Evolutionary conservation across 2,888 invertebrate species (phyloP).

Genomic region (Agonopterix subpropinquella): DNA sequence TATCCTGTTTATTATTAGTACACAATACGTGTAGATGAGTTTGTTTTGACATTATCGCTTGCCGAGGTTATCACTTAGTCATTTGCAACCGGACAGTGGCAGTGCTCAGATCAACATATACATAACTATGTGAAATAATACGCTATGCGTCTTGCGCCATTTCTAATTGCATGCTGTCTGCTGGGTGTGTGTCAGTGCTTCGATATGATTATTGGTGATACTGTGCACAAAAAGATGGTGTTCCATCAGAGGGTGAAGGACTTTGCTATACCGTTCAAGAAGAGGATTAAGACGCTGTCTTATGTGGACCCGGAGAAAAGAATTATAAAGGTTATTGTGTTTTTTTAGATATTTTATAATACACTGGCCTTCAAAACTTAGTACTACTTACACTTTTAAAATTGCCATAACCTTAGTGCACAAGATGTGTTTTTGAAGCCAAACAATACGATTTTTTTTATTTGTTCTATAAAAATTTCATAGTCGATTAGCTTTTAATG

Average conservation of each 20-base stretch:
- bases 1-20: too few relatives aligned
- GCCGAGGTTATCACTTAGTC: slow-evolving; percentile 46
- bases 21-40: slow-evolving; percentile 1
- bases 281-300: slow-evolving; percentile 52
- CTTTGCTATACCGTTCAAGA: slow-evolving; percentile 66
- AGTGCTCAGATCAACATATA: slow-evolving; percentile 16
- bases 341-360: neutral
- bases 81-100: slow-evolving; percentile 24
- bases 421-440: too few relatives aligned
- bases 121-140: slow-evolving; percentile 30
- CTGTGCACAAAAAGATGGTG: slow-evolving; percentile 66
- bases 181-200: slow-evolving; percentile 38
- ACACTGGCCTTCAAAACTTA: too few relatives aligned
- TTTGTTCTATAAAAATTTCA: too few relatives aligned
- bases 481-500: too few relatives aligned
- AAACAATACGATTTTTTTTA: too few relatives aligned
- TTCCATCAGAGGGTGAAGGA: slow-evolving; percentile 67
- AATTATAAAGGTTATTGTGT: slow-evolving; percentile 48
- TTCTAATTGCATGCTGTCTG: slow-evolving; percentile 28
- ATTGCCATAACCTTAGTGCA: too few relatives aligned
- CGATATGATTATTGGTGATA: slow-evolving; percentile 67
- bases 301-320: slow-evolving; percentile 59
- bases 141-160: slow-evolving; percentile 49
- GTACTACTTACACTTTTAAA: too few relatives aligned
- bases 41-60: slow-evolving; percentile 21